Base-by-base conservation (phyloP, 2,888 invertebrate genomes). In the Orthonychiurus folsomi region DNA sequence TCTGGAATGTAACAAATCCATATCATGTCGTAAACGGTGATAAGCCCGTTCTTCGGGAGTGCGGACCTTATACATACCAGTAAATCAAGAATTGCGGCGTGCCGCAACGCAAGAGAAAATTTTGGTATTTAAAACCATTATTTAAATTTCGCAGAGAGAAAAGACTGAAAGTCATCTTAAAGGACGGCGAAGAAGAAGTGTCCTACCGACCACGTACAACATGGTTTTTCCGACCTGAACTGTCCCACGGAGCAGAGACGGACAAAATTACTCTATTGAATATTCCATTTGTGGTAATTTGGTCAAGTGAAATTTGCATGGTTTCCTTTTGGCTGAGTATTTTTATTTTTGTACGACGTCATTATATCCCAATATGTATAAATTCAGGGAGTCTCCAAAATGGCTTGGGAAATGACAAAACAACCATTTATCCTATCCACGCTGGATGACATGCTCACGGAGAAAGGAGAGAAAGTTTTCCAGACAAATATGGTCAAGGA, bases 1-100 rank as follows among this genome's bases (percentile, higher is more conserved):
- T 71, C 55, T 71, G 70, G 60, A 71, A 71, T 50, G 71, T 71
- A 1, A 71, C 70, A 9, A 71, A 71, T 61, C 64, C 69, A 0
- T 62, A 65, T 1, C 56, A 63, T 56, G 65, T 71, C 2, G 12
- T 56, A 20, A 59, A 66, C 28, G 71, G 71, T 9, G 70, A 59
- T 1, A 70, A 68, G 23, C 71, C 71, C 1, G 66, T 65, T n/a
- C 50, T 71, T 0, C 60, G 65, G 18, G 68, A 71, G 54, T 56
- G 70, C 60, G 71, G 71, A 15, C 67, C 66, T 15, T 69, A 69
- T 47, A 66, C 69, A 47, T 70, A 69, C 25, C 63, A 70, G 70
- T 69, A 60, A 64, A 61, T 59, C 50, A 5, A 3, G 9, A 21
- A 26, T 21, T 20, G 24, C 15, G 12, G 24, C 12, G 21, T 15